Conservation (phyloP, 2,888 invertebrate genomes). For the Hypomecis atomaria region DNA sequence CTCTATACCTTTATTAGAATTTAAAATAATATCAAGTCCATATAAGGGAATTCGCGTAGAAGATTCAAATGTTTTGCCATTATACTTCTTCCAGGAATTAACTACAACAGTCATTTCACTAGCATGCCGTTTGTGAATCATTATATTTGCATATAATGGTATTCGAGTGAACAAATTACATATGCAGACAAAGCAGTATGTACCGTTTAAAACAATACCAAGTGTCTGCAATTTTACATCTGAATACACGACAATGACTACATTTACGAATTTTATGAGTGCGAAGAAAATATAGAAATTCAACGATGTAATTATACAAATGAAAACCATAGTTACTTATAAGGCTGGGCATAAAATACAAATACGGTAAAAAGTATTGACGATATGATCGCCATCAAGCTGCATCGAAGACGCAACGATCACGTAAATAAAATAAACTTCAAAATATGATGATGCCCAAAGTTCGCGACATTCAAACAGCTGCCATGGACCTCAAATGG, state of each 20-base stretch:
- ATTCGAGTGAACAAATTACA: slow-evolving; percentile 1
- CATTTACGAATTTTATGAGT: no score
- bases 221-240: slow-evolving; percentile 11
- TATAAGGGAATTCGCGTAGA: not conserved
- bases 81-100: slow-evolving; percentile 22
- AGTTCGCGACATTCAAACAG: no score
- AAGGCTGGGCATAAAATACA: no score
- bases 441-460: no score
- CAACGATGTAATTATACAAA: slow-evolving; percentile 17
- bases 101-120: slow-evolving; percentile 21
- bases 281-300: not conserved
- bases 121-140: slow-evolving; percentile 37
- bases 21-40: not conserved
- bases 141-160: slow-evolving; percentile 33
- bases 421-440: no score
- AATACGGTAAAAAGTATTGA: no score
- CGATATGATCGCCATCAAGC: no score
- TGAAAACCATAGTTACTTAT: no score
- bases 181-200: not conserved
- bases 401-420: no score
- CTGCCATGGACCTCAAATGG: no score
- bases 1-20: no score
- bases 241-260: slow-evolving; percentile 6
- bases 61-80: not conserved
- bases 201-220: slow-evolving; percentile 18